Base-by-base conservation (phyloP, 2,113 vertebrate genomes). In the Chionodraco myersi region DNA sequence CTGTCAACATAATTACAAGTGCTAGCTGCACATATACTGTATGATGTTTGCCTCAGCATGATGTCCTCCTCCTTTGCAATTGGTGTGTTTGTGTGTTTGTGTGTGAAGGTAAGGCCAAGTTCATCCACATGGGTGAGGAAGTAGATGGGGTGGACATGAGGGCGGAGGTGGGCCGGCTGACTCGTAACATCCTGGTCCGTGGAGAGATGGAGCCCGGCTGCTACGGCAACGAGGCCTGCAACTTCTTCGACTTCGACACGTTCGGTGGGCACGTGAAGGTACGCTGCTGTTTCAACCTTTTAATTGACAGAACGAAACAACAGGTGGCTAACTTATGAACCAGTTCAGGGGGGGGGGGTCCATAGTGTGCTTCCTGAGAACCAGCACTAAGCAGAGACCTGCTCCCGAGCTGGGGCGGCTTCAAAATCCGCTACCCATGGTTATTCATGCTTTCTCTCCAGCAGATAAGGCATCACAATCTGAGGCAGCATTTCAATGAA, bases 211-310 rank as follows among this genome's bases (percentile, higher is more conserved):
- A 98, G 86, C 75, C 77, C 0, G 3, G 5, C 11, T 99, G 98
- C 92, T 98, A 99, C 23, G 92, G 88, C 85, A 95, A 86, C 10
- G 94, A 97, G 61, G 72, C 96, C 66, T 99, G 98, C 94, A 94
- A 92, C 89, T 99, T 98, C 95, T 99, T 99, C 41, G 82, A 93
- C 87, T 99, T 99, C 0, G 98, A 99, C 85, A 99, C 98, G 12
- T 99, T 99, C 3, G 98, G 98, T 1, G 98, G 97, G 58, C 98
- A 99, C 80, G 84, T 99, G 68, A 99, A 99, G 97, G 98, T 99
- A 94, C 0, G 0, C 1, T 62, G 41, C 21, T 18, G 26, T 56
- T 2, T 12, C 41, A 6, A 75, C 14, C 30, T 21, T 75, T 16
- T 56, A 8, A 18, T 56, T 56, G 44, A 48, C 15, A 54, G n/a